Percentiles rank a stretch among this genome's conserved stretches.
Conservation (phyloP, 35 echinoderm and acorn worm species). For the Stichopus chloronotus region DNA sequence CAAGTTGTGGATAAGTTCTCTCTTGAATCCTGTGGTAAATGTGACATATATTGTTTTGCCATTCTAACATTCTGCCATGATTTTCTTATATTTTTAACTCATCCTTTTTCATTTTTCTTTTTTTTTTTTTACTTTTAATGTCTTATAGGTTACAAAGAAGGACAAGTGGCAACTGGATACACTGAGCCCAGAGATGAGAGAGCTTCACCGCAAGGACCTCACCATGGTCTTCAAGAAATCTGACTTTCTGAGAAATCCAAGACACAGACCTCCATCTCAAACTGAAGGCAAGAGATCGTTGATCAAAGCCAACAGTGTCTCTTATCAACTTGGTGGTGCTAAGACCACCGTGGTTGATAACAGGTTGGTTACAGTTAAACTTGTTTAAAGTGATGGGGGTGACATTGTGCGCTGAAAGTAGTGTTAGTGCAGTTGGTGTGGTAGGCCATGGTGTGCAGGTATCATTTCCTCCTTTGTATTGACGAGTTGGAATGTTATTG, state of each 20-base stretch:
- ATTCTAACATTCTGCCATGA: no score
- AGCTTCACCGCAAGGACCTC: constrained; percentile 83
- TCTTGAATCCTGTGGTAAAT: no score
- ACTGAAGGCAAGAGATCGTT: constrained; percentile 72
- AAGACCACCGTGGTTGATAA: constrained; percentile 86
- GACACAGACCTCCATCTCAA: constrained; percentile 85
- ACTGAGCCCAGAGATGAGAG: constrained; percentile 71
- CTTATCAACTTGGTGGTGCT: constrained; percentile 85
- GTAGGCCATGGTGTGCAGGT: background rate
- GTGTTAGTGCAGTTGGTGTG: background rate
- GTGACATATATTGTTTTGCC: no score
- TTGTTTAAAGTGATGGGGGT: background rate
- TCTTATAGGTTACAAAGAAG: background rate
- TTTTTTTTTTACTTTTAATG: background rate
- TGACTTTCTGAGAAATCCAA: constrained; percentile 89
- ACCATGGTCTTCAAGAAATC: constrained; percentile 88
- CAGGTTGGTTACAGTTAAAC: constrained; percentile 43
- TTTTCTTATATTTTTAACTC: no score
- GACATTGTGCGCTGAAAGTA: background rate
- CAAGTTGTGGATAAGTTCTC: no score
- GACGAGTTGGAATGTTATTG: background rate
- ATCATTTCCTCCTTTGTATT: background rate
- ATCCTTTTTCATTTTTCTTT: background rate
- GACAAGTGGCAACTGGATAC: constrained; percentile 77
- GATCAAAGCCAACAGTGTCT: constrained; percentile 85